Evolutionary conservation across 2,113 vertebrate species (phyloP).

Genomic region (Brachyistius frenatus): DNA sequence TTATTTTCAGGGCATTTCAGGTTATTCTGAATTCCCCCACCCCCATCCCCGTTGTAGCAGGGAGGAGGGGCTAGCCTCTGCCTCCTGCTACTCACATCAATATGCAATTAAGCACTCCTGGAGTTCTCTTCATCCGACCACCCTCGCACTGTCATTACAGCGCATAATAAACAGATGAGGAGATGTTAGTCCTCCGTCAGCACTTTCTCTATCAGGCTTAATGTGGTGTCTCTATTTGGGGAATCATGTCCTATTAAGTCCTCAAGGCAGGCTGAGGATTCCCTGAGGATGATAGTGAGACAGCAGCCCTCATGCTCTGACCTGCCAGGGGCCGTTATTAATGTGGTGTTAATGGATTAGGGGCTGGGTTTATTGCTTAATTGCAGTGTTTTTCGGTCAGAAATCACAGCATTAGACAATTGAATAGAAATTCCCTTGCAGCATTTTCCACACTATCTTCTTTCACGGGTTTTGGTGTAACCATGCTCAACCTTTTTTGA

Average conservation of each 20-base stretch:
- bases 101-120: conserved; percentile 67
- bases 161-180: conserved; percentile 74
- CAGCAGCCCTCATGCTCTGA: conserved; percentile 10
- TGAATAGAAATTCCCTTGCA: not conserved
- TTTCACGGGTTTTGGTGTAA: not conserved
- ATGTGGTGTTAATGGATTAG: conserved; percentile 37
- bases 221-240: conserved; percentile 67
- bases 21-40: conserved; percentile 26
- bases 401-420: conserved; percentile 6
- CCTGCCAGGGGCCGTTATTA: conserved; percentile 31
- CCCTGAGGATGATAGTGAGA: conserved; percentile 34
- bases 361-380: conserved; percentile 31
- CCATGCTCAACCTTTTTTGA: not conserved
- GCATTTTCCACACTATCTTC: no score
- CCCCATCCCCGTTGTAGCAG: conserved; percentile 3
- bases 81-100: conserved; percentile 57
- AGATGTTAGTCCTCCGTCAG: conserved; percentile 70
- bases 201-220: conserved; percentile 65
- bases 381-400: conserved; percentile 23
- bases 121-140: conserved; percentile 22
- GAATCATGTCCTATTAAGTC: conserved; percentile 67
- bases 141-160: conserved; percentile 52
- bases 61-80: conserved; percentile 10
- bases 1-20: conserved; percentile 36
- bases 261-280: conserved; percentile 46